Base-by-base conservation (phyloP, 2,797 vertebrate genomes). In the Amblyopsis hoosieri region DNA sequence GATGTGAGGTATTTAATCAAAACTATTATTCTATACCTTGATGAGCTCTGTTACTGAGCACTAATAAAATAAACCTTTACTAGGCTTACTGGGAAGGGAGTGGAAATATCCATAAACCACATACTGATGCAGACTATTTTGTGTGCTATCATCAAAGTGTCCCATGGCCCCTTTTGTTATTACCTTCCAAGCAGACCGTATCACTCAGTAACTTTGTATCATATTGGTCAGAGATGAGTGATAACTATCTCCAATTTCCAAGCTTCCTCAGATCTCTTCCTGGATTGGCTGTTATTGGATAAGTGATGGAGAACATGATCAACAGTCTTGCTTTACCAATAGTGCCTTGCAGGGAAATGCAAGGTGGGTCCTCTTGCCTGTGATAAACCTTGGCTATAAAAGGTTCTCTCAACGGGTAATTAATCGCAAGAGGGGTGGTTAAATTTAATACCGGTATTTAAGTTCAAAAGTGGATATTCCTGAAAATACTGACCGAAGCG, bases 311-410 rank as follows among this genome's bases (percentile, higher is more conserved):
- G 75, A 78, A 78, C 80, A 78, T 68, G 75, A 89, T 86, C 82
- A 85, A 81, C 69, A 66, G 75, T 82, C 79, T 85, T 79, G 62
- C 75, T 82, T 82, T 77, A 78, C 84, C 78, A 74, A 80, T 82
- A 80, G 83, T 78, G 60, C 69, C 45, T 67, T 17, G 48, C 66
- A 23, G 63, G 67, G 69, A 83, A 85, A 85, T 72, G 79, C 80
- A 85, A 86, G 75, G 77, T 75, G 77, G 64, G 67, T 72, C 69
- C 68, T 68, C 67, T 76, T 33, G 57, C 64, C 49, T 1, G 74
- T 76, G 80, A 83, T 83, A 86, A 89, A 87, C 66, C 58, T 60
- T 11, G 7, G 60, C 62, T 69, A 75, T 87, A 84, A 88, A 88
- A 83, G 57, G 55, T 66, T 79, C 72, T 63, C 78, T 88, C 69